A percentile compares a stretch with the other conserved stretches of the same genome.
Evolutionary conservation across 2,113 vertebrate genomes (phyloP).

Genomic region (Oreocharis arfaki): DNA sequence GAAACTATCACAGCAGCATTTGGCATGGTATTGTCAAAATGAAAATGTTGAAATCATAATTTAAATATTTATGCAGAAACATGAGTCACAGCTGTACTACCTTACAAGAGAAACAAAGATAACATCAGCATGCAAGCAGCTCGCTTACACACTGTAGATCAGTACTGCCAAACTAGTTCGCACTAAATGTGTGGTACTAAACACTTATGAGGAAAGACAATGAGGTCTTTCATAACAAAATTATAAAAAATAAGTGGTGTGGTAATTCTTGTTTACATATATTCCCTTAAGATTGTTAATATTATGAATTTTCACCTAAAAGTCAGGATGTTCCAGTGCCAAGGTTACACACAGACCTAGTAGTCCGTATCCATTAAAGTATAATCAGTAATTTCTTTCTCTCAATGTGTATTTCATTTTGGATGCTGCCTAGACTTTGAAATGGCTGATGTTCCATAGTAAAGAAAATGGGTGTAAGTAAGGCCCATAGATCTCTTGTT

Average conservation of each 20-base stretch:
- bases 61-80: slow-evolving; percentile 6
- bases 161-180: background rate
- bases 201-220: background rate
- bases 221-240: background rate
- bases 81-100: slow-evolving; percentile 6
- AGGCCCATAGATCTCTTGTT: background rate
- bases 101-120: background rate
- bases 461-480: background rate
- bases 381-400: background rate
- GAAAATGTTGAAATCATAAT: slow-evolving; percentile 9
- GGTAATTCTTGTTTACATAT: background rate
- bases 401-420: background rate
- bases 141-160: background rate
- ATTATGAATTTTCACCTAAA: background rate
- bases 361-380: background rate
- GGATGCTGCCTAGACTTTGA: background rate
- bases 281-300: background rate
- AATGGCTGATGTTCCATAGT: background rate
- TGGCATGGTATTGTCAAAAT: background rate
- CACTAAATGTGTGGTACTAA: background rate
- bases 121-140: background rate
- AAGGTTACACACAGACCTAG: background rate
- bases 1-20: background rate
- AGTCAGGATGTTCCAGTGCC: background rate
- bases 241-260: background rate